phyloP scores from a whole-genome alignment of 2,888 invertebrate genomes.

The Endomychus coccineus region DNA sequence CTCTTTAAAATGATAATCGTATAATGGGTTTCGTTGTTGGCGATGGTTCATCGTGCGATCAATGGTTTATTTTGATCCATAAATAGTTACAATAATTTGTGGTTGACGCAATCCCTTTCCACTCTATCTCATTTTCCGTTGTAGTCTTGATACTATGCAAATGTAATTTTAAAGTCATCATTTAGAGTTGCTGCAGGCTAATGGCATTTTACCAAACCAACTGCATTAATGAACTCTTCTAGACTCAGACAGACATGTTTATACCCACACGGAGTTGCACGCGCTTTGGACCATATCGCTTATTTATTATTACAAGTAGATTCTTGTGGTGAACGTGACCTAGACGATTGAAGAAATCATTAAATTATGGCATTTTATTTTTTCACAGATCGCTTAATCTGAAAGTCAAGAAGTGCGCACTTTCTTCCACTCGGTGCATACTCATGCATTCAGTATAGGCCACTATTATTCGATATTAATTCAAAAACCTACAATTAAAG shows the following conservation, averaged over 20 bases:
- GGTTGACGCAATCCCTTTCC: slow-evolving; percentile 13
- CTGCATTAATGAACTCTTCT: slow-evolving; percentile 45
- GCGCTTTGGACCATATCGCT: slow-evolving; percentile 44
- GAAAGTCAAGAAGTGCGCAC: neutral
- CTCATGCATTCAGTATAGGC: no score
- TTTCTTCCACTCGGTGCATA: slow-evolving; percentile 13
- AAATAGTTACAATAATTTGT: slow-evolving; percentile 15
- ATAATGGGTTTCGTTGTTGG: no score
- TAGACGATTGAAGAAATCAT: slow-evolving; percentile 40
- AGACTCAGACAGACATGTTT: slow-evolving; percentile 43
- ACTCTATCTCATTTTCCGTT: slow-evolving; percentile 12
- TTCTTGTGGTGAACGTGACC: slow-evolving; percentile 42
- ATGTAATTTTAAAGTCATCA: slow-evolving; percentile 44
- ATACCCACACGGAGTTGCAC: slow-evolving; percentile 43
- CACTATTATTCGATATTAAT: no score
- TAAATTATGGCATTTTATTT: slow-evolving; percentile 37
- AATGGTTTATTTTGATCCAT: no score
- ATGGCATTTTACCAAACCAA: slow-evolving; percentile 42
- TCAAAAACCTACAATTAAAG: no score
- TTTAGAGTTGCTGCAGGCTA: slow-evolving; percentile 40
- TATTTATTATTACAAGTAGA: slow-evolving; percentile 43
- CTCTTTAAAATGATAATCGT: no score
- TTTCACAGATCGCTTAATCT: no score
- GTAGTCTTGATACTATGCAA: slow-evolving; percentile 33
- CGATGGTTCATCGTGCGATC: no score